These are phyloP conservation scores for Mythimna loreyi DNA, from an alignment of 2,888 invertebrate species.

Conservation along the genomic window DNA sequence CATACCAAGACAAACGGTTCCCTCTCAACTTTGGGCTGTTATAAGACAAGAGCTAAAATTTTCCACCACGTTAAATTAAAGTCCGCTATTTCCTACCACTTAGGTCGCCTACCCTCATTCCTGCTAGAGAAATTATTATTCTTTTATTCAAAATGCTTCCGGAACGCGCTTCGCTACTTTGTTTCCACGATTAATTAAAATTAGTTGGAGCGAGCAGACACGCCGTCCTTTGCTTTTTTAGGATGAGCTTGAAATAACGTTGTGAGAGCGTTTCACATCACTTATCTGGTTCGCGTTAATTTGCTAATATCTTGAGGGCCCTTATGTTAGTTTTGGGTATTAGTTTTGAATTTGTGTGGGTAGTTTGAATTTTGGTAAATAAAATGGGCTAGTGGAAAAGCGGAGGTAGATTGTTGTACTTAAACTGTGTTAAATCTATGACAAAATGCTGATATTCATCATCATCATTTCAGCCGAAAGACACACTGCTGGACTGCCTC, in stretches of 20 bases:
- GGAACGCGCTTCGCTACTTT: conserved; percentile 77
- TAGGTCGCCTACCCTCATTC: conserved; percentile 53
- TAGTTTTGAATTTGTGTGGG: conserved; percentile 9
- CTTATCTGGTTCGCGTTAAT: conserved; percentile 42
- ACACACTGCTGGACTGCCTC: too few relatives aligned
- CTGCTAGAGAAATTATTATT: conserved; percentile 74
- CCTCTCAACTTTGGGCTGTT: too few relatives aligned
- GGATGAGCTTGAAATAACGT: conserved; percentile 58
- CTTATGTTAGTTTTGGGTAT: conserved; percentile 47
- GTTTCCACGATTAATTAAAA: conserved; percentile 88
- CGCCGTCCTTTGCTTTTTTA: conserved; percentile 70
- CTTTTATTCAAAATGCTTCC: conserved; percentile 80
- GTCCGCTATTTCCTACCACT: conserved; percentile 53
- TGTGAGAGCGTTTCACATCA: conserved; percentile 43
- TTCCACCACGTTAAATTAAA: conserved; percentile 33
- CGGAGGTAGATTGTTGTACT: too few relatives aligned
- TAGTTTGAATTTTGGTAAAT: too few relatives aligned
- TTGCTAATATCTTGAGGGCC: conserved; percentile 39
- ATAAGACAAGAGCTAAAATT: background rate
- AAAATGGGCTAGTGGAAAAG: too few relatives aligned
- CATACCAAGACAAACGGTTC: too few relatives aligned
- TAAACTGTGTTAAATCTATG: too few relatives aligned
- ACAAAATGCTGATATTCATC: too few relatives aligned
- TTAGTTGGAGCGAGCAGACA: conserved; percentile 77
- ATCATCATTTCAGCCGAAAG: too few relatives aligned